A percentile compares a stretch with the other conserved stretches of the same genome.
These are phyloP conservation scores for Neuroterus valhalla DNA, from an alignment of 1,140 invertebrate genomes.

Conservation along the genomic window DNA sequence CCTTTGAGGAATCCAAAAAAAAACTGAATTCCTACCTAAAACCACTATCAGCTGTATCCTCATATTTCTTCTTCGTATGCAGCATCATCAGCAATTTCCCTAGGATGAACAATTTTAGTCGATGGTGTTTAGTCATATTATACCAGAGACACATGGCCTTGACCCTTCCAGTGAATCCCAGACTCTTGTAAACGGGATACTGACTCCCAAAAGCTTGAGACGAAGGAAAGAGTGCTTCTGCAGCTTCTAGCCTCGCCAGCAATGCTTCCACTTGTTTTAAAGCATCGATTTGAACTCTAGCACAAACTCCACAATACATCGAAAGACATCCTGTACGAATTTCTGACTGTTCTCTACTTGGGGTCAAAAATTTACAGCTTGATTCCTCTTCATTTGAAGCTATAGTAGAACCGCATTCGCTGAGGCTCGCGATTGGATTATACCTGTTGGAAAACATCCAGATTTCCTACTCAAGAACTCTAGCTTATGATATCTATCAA, in stretches of 20 bases:
- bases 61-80: slow-evolving; percentile 62
- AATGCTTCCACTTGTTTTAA: slow-evolving; percentile 84
- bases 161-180: slow-evolving; percentile 80
- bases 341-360: slow-evolving; percentile 52
- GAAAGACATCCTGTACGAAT: slow-evolving; percentile 79
- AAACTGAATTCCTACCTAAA: slow-evolving; percentile 52
- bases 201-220: slow-evolving; percentile 84
- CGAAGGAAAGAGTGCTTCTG: slow-evolving; percentile 89
- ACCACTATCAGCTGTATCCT: slow-evolving; percentile 62
- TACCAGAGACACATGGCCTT: slow-evolving; percentile 92
- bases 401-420: slow-evolving; percentile 15
- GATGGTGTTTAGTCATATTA: slow-evolving; percentile 89
- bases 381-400: slow-evolving; percentile 33
- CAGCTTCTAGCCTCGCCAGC: slow-evolving; percentile 83
- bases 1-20: background rate
- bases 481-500: too few relatives aligned
- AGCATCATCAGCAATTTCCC: slow-evolving; percentile 82
- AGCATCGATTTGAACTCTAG: slow-evolving; percentile 82
- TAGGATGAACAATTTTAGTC: slow-evolving; percentile 86
- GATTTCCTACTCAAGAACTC: background rate
- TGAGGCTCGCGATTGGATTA: slow-evolving; percentile 44
- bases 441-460: slow-evolving; percentile 53
- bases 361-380: slow-evolving; percentile 31
- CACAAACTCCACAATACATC: slow-evolving; percentile 82
- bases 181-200: slow-evolving; percentile 82